Evolutionary conservation across 2,888 invertebrate species (phyloP), one percentile per base, ranked within the genome.

Genomic region (Drosophila neotestacea): DNA sequence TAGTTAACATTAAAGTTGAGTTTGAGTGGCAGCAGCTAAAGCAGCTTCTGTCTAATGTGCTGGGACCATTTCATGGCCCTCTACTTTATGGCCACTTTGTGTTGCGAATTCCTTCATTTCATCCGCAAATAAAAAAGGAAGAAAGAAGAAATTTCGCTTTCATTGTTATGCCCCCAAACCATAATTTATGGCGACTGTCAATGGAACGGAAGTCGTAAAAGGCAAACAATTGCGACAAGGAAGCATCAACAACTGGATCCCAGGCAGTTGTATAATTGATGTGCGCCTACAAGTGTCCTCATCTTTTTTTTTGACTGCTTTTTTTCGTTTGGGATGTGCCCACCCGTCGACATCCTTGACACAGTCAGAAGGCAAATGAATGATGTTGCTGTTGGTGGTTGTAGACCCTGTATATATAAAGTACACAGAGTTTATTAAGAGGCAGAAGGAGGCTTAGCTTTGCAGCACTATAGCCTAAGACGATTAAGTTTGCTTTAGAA

Each of bases 211-310:
- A 80, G 78, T 80, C 73, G 79, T 80, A 81, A 81, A 78, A 78
- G 65, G 62, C 73, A 69, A 78, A 71, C 73, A 77, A 83, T 78
- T 77, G 81, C 66, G 69, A 68, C 52, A 48, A 73, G 52, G 67
- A 65, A 62, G 48, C 62, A 10, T 10, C 55, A 27, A 11, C 42
- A 28, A 56, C 47, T 27, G 54, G 28, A 46, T 61, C 34, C 27
- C 61, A 41, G 70, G 46, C 79, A 70, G 60, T 73, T 81, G 63
- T 79, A 79, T 81, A 85, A 82, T 85, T 85, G 80, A 82, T 81
- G 81, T 69, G 66, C 46, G 70, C 62, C 65, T 64, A 65, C 63
- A 67, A 73, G 59, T 71, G 52, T 59, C 47, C 41, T 30, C 55
- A 34, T 27, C 55, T 56, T 16, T 27, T 28, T 58, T 47, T 41